Evolutionary conservation across 2,797 vertebrate genomes (phyloP), one percentile per base, ranked within the genome.

Genomic region (Helicolenus hilgendorfi): DNA sequence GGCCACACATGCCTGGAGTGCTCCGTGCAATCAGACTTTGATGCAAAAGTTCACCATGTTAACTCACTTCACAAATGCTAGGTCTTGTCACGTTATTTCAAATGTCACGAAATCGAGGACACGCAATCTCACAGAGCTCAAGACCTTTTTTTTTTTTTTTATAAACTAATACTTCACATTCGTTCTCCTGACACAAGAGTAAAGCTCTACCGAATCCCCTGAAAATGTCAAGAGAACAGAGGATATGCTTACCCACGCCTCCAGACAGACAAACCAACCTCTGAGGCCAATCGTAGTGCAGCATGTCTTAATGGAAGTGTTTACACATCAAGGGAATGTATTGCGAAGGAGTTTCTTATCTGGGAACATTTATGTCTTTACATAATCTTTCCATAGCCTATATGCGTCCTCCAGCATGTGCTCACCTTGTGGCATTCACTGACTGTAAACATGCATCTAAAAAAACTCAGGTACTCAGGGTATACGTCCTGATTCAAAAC

Each of bases 181-280:
- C 49, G 35, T 85, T 60, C 72, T 73, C 36, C 49, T 27, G 24
- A 69, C 74, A 81, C 71, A 65, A 63, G 41, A 56, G 60, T 49
- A 78, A 81, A 78, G 45, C 63, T 84, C 49, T 59, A 67, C 78
- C 82, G 22, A 22, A 79, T 84, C 64, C 77, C 70, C 55, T 70
- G 78, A 64, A 91, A 91, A 92, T 91, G 84, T 89, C 82, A 89
- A 77, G 72, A 76, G 64, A 77, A 29, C 26, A 13, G 26, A 79
- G 58, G 60, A 81, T 33, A 15, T 29, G 20, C n/a, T 72, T 24
- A 5, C 10, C 18, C 7, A 24, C 14, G 9, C 77, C 38, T 83
- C 45, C 56, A 15, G 45, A 72, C 27, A 41, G 77, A 72, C 55
- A 53, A 69, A 69, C 31, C 55, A 33, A 33, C 9, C 49, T 36